Evolutionary conservation across 2,888 invertebrate genomes (phyloP).

Genomic region (Dioctria linearis): DNA sequence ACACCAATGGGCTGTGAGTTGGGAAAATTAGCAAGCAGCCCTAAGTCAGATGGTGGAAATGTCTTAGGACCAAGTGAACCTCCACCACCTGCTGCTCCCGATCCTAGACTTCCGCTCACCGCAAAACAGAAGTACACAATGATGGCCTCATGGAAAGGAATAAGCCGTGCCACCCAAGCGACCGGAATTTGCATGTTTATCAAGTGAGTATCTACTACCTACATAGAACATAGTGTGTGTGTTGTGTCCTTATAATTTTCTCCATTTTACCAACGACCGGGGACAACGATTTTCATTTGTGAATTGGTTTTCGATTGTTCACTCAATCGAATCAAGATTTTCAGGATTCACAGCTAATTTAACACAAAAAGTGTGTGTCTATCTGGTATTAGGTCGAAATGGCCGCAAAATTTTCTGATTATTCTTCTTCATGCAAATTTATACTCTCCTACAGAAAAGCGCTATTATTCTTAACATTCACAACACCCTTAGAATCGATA

Average conservation of each 20-base stretch:
- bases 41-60: constrained; percentile 64
- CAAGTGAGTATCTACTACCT: constrained; percentile 82
- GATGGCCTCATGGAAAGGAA: constrained; percentile 93
- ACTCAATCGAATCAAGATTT: constrained; percentile 22
- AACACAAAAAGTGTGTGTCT: background rate
- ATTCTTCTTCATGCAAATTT: background rate
- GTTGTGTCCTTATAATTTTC: too few relatives aligned
- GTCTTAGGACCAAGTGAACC: constrained; percentile 74
- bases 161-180: constrained; percentile 88
- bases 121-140: constrained; percentile 91
- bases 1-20: constrained; percentile 82
- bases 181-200: constrained; percentile 93
- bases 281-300: background rate
- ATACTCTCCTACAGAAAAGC: too few relatives aligned
- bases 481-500: constrained; percentile 19
- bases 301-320: constrained; percentile 2
- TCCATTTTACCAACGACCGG: background rate
- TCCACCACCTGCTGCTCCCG: constrained; percentile 79
- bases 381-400: too few relatives aligned
- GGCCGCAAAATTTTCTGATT: background rate
- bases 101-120: constrained; percentile 85
- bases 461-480: background rate
- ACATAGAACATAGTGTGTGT: too few relatives aligned
- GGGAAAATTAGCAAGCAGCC: constrained; percentile 77
- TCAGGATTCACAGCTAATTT: constrained; percentile 22